Base-by-base conservation (phyloP, 1,140 invertebrate species). In the Tetramorium alpestre region DNA sequence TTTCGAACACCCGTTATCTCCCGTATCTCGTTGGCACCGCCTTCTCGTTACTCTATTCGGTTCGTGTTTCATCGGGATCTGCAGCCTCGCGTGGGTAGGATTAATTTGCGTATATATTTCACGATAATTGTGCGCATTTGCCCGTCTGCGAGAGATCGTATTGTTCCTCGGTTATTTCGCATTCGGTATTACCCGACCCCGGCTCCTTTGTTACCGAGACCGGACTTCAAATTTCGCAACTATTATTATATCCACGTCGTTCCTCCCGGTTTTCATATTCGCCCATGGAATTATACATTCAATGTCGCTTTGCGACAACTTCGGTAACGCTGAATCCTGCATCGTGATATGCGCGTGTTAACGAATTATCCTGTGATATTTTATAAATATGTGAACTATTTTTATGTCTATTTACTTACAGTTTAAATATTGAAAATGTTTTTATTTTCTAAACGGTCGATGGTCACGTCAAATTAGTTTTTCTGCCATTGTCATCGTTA, bases 51-150 rank as follows among this genome's bases (percentile, higher is more conserved):
- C 41, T 58, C 56, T 33, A 60, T 38, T 38, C 64, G 70, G 49
- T 86, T 73, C 73, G 28, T 77, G 70, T 88, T 67, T 89, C 82
- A 86, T 75, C 76, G 75, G 38, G 69, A 56, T 18, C 58, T 69
- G n/a, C n/a, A n/a, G n/a, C 65, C 73, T 81, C 49, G 73, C 54
- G 49, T 67, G 77, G 51, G 54, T 65, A 44, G 47, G 76, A 85
- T 90, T 89, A 89, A 87, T 89, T 89, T 54, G 58, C 85, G 88
- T 25, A 58, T 47, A 67, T 47, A 67, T 87, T 82, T 89, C 88
- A 47, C 88, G 88, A 90, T 90, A 90, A 90, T 89, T 80, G 85
- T 64, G 85, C 64, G 58, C 58, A 60, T 84, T 84, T 60, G 38
- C 80, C 51, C 67, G 56, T 72, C 80, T 75, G 54, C 54, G 80